These are phyloP conservation scores for Papilio dardanus DNA, from an alignment of 1,140 invertebrate genomes.

Conservation along the genomic window DNA sequence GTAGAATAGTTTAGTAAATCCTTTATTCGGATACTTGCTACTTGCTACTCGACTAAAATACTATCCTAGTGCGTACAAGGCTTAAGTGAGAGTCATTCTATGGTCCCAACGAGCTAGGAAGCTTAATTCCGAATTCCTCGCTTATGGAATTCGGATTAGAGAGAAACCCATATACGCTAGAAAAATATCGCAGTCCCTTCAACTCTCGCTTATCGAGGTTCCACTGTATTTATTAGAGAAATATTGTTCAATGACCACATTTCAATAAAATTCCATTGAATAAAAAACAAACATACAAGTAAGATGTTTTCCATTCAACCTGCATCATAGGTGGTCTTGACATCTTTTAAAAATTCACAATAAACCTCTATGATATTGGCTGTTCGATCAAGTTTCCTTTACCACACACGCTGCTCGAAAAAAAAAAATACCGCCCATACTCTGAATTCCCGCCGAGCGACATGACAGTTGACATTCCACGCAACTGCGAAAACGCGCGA, in stretches of 20 bases:
- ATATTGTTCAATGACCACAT: not conserved
- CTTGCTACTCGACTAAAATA: too few species aligned
- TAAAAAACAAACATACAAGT: not conserved
- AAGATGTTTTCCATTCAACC: not conserved
- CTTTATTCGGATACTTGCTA: too few species aligned
- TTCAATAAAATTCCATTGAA: not conserved
- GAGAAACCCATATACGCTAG: too few species aligned
- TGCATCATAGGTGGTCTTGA: slow-evolving; percentile 27
- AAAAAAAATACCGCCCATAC: slow-evolving; percentile 42
- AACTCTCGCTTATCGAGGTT: too few species aligned
- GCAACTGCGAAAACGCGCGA: slow-evolving; percentile 59
- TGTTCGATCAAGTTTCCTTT: slow-evolving; percentile 43
- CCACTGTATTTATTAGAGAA: not conserved
- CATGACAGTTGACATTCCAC: slow-evolving; percentile 63
- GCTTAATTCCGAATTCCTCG: too few species aligned
- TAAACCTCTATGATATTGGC: slow-evolving; percentile 25
- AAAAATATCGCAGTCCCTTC: too few species aligned
- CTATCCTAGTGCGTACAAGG: too few species aligned
- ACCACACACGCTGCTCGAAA: slow-evolving; percentile 48
- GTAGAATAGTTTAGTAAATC: too few species aligned
- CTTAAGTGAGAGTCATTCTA: too few species aligned
- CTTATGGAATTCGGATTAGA: too few species aligned
- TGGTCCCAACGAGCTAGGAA: too few species aligned
- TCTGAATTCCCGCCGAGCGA: slow-evolving; percentile 47
- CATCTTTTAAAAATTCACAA: slow-evolving; percentile 18